Evolutionary conservation across 2,797 vertebrate genomes (phyloP).

Genomic region (Denticeps clupeoides): DNA sequence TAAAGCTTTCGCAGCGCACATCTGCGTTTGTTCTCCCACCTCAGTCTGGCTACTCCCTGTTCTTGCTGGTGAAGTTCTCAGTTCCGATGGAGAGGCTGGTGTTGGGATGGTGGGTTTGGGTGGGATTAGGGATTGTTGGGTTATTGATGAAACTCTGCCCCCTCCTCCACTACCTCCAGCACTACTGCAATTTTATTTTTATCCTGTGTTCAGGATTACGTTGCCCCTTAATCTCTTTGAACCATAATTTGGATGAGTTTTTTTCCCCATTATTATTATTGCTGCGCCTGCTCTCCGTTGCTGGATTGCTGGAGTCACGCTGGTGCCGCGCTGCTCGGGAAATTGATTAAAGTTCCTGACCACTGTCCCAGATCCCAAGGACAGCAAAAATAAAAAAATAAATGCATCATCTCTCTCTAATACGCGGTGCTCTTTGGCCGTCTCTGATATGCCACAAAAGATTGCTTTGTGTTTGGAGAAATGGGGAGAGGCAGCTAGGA

Average conservation of each 20-base stretch:
- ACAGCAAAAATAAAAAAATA: slow-evolving; percentile 22
- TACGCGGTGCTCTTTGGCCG: slow-evolving; percentile 8
- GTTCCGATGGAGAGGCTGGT: no score
- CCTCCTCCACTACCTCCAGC: slow-evolving; percentile 23
- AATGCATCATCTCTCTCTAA: slow-evolving; percentile 7
- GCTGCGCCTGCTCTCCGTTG: slow-evolving; percentile 43
- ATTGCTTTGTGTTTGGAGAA: slow-evolving; percentile 13
- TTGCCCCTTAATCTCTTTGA: slow-evolving; percentile 65
- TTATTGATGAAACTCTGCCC: no score
- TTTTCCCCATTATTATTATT: slow-evolving; percentile 62
- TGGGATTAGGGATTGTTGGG: no score
- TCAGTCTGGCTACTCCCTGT: no score
- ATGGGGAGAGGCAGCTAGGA: no score
- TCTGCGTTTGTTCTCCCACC: no score
- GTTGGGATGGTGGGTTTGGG: no score
- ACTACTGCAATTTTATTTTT: slow-evolving; percentile 7
- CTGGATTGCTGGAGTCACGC: slow-evolving; percentile 36
- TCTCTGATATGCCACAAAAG: slow-evolving; percentile 29
- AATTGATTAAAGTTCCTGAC: slow-evolving; percentile 69
- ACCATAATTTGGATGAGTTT: slow-evolving; percentile 71
- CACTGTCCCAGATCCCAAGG: slow-evolving; percentile 53
- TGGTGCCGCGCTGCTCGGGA: slow-evolving; percentile 43
- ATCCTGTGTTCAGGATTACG: slow-evolving; percentile 63
- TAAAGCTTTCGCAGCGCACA: no score
- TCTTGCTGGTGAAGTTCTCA: no score